Percentiles rank a stretch among this genome's conserved stretches.
These are phyloP conservation scores for Drosophila anomalata DNA, from an alignment of 2,888 invertebrate genomes.

Conservation along the genomic window DNA sequence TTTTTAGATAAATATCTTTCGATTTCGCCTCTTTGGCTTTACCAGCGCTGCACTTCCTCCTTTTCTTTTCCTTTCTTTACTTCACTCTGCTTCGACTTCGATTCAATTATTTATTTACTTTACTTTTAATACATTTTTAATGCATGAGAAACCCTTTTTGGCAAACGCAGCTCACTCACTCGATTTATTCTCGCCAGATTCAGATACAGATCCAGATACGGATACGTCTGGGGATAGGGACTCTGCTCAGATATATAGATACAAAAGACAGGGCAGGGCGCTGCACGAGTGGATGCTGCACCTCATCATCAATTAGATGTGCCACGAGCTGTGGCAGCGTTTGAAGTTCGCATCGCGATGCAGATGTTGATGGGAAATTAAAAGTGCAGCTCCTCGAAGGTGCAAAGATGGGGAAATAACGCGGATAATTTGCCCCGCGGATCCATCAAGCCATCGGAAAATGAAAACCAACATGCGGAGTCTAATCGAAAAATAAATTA, in stretches of 20 bases:
- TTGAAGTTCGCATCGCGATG: slow-evolving; percentile 41
- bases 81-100: slow-evolving; percentile 5
- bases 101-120: slow-evolving; percentile 72
- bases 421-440: slow-evolving; percentile 28
- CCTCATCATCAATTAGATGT: slow-evolving; percentile 66
- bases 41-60: slow-evolving; percentile 42
- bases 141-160: slow-evolving; percentile 57
- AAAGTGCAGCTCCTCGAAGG: slow-evolving; percentile 43
- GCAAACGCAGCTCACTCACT: slow-evolving; percentile 45
- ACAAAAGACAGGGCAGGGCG: slow-evolving; percentile 11
- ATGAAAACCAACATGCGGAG: not conserved
- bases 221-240: not conserved
- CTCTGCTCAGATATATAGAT: not conserved
- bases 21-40: slow-evolving; percentile 52
- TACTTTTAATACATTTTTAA: slow-evolving; percentile 70
- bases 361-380: slow-evolving; percentile 26
- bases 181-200: slow-evolving; percentile 62
- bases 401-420: slow-evolving; percentile 47
- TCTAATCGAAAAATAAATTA: slow-evolving; percentile 27
- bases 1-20: slow-evolving; percentile 80
- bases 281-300: slow-evolving; percentile 38
- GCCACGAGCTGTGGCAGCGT: slow-evolving; percentile 60
- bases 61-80: slow-evolving; percentile 12
- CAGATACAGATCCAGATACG: slow-evolving; percentile 37
- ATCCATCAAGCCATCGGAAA: slow-evolving; percentile 21